phyloP scores from a whole-genome alignment of 2,888 invertebrate species.

The Cyclophora albipunctata region DNA sequence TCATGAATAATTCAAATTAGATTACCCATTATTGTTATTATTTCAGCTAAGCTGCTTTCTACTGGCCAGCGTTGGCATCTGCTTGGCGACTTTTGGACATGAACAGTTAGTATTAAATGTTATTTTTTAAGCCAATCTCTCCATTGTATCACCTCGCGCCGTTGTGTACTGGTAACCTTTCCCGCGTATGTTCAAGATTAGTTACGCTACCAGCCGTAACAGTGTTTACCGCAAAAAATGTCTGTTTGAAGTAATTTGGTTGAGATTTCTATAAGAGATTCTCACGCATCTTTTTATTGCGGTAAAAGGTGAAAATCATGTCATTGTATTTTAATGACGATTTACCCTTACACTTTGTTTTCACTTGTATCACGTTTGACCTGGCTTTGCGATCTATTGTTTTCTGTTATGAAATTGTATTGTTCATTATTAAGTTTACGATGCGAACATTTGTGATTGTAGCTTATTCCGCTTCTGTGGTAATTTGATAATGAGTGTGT shows the following conservation, averaged over 20 bases:
- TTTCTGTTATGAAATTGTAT: constrained; percentile 17
- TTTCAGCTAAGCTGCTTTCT: constrained; percentile 68
- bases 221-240: constrained; percentile 48
- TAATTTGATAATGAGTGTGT: background rate
- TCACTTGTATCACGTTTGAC: constrained; percentile 43
- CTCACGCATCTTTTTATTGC: constrained; percentile 60
- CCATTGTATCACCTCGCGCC: constrained; percentile 6
- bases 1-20: constrained; percentile 1
- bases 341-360: constrained; percentile 43
- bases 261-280: constrained; percentile 59
- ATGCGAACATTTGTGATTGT: constrained; percentile 10
- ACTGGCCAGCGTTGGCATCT: constrained; percentile 62
- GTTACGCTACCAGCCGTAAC: constrained; percentile 21
- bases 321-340: constrained; percentile 53
- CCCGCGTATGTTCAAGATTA: constrained; percentile 20
- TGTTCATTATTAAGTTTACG: constrained; percentile 11
- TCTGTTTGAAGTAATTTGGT: constrained; percentile 50
- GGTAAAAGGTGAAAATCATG: constrained; percentile 64
- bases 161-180: constrained; percentile 11
- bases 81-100: constrained; percentile 69
- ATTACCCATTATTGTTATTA: constrained; percentile 31
- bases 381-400: constrained; percentile 48
- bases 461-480: background rate
- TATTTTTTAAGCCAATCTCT: constrained; percentile 14
- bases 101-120: constrained; percentile 64